Base-by-base conservation (phyloP, 2,113 vertebrate species). In the Ceyx margarethae region DNA sequence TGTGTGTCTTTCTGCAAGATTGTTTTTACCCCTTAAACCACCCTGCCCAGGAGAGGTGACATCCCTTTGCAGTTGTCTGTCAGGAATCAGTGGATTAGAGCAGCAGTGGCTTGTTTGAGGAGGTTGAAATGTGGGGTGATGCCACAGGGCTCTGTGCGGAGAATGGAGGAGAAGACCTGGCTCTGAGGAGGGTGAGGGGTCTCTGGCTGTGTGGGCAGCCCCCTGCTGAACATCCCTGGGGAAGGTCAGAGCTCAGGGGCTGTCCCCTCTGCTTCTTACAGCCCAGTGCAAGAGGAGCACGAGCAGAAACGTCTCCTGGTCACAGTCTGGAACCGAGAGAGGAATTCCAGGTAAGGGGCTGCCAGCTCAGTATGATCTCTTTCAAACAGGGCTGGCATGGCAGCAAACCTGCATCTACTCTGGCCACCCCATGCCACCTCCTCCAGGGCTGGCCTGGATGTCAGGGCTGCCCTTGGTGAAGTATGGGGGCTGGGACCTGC, bases 261-360 rank as follows among this genome's bases (percentile, higher is more conserved):
- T 85, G 17, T 71, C 54, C 50, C 5, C 4, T 95, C 69, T 87
- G 81, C 79, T 90, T 95, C 79, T 97, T 95, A 13, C 94, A 99
- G 99, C 91, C 94, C 85, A 11, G 90, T 98, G 93, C 95, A 91
- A 37, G 97, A 98, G 64, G 95, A 94, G 45, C 97, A 98, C 5
- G 96, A 98, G 72, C 97, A 97, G 76, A 99, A 98, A 92, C 98
- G 98, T 65, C 98, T 99, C 43, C 96, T 99, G 89, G 95, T 99
- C 91, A 98, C 99, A 3, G 97, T 98, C 89, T 99, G 98, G 98
- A 98, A 98, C 95, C 85, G 95, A 51, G 97, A 97, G 53, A 95
- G 94, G 71, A 82, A 91, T 76, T 97, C 97, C 93, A 98, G 98
- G 99, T 99, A 97, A 95, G 72, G 56, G 37, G 28, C 2, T 79